A percentile compares a stretch with the other conserved stretches of the same genome.
phyloP scores from a whole-genome alignment of 2,797 vertebrate genomes.

The Alca torda region DNA sequence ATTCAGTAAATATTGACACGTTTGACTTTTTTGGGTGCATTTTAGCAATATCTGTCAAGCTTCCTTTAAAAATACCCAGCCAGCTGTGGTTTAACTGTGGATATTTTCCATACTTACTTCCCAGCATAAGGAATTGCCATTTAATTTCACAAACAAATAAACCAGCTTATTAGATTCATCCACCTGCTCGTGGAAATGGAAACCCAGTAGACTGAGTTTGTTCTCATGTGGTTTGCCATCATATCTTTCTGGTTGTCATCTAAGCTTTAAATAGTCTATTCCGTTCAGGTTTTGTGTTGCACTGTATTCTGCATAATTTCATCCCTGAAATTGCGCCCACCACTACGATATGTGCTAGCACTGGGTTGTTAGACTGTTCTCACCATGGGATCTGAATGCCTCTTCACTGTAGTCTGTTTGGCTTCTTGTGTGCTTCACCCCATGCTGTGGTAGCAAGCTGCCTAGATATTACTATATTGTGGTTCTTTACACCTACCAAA shows the following conservation, averaged over 20 bases:
- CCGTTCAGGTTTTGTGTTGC: background rate
- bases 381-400: background rate
- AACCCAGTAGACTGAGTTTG: background rate
- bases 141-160: background rate
- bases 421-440: background rate
- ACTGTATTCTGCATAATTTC: background rate
- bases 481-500: background rate
- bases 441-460: conserved; percentile 35
- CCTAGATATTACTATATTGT: background rate
- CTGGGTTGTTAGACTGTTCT: conserved; percentile 7
- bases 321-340: background rate
- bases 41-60: background rate
- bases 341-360: background rate
- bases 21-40: background rate
- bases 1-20: background rate
- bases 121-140: background rate
- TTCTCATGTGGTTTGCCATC: background rate
- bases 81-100: background rate
- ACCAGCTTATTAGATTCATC: background rate
- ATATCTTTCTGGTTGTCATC: background rate
- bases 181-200: background rate
- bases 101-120: background rate
- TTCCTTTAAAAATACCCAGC: conserved; percentile 10
- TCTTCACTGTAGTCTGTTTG: background rate
- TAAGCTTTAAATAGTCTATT: background rate